These are phyloP conservation scores for Drosophila antonietae DNA, from an alignment of 2,888 invertebrate species.

Conservation along the genomic window DNA sequence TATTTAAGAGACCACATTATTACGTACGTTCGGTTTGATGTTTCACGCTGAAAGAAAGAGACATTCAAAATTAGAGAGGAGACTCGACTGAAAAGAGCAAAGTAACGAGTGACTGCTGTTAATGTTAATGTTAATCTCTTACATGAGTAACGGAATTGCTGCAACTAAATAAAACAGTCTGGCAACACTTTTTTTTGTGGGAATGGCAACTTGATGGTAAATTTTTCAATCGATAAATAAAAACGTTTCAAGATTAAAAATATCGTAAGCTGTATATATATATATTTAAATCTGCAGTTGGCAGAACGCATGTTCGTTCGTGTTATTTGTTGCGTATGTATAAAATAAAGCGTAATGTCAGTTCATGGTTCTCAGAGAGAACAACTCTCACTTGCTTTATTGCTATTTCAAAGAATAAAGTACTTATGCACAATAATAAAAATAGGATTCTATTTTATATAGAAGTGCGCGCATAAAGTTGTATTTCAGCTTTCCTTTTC, in stretches of 20 bases:
- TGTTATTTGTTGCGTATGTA: too few species aligned
- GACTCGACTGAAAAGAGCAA: neutral
- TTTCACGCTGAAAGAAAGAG: conserved; percentile 80
- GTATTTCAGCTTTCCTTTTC: conserved; percentile 29
- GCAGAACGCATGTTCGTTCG: too few species aligned
- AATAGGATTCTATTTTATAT: neutral
- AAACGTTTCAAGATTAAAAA: neutral
- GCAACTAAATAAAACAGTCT: neutral
- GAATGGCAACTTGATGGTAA: neutral
- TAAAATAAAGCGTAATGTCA: too few species aligned
- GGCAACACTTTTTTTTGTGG: neutral
- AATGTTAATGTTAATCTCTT: conserved; percentile 24
- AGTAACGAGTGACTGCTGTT: conserved; percentile 12
- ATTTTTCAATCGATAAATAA: neutral
- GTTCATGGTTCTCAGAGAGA: too few species aligned
- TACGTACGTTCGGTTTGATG: conserved; percentile 77
- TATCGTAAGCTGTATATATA: neutral
- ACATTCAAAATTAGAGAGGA: conserved; percentile 2
- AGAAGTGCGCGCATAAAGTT: neutral
- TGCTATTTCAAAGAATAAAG: too few species aligned
- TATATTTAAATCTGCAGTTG: too few species aligned
- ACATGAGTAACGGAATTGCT: conserved; percentile 1
- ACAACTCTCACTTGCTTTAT: too few species aligned
- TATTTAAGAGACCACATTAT: neutral
- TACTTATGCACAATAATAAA: neutral